Conservation (phyloP, 2,888 invertebrate genomes). For the Schrankia costaestrigalis region DNA sequence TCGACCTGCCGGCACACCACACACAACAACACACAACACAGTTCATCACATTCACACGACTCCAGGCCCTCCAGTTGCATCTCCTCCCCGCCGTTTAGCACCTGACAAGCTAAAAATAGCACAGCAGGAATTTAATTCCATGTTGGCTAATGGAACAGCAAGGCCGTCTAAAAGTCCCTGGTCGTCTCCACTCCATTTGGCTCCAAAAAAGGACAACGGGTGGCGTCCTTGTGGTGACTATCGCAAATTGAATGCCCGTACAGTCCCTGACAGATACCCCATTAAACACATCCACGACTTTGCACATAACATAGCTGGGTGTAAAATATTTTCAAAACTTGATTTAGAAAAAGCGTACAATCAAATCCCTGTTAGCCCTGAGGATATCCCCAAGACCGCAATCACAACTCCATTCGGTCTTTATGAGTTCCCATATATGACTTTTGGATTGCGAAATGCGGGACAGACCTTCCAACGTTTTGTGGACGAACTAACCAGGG, state of each 20-base stretch:
- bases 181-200: conserved; percentile 6
- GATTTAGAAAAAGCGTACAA: background rate
- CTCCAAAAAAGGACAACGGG: background rate
- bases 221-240: conserved; percentile 8
- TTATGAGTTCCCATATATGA: conserved; percentile 3
- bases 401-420: conserved; percentile 3
- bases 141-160: background rate
- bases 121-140: background rate
- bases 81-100: conserved; percentile 26
- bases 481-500: too few relatives aligned
- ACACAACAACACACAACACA: conserved; percentile 11
- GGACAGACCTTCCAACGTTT: background rate
- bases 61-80: conserved; percentile 16
- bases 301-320: background rate
- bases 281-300: background rate
- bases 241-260: conserved; percentile 1
- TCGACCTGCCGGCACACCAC: conserved; percentile 2
- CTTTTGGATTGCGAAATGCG: background rate
- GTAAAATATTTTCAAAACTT: background rate
- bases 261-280: too few relatives aligned
- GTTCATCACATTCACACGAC: conserved; percentile 19
- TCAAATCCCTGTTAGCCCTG: too few relatives aligned
- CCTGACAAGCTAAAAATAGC: too few relatives aligned
- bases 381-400: conserved; percentile 1
- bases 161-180: conserved; percentile 2